Evolutionary conservation across 2,888 invertebrate species (phyloP), one percentile per base, ranked within the genome.

Genomic region (Autographa pulchrina): DNA sequence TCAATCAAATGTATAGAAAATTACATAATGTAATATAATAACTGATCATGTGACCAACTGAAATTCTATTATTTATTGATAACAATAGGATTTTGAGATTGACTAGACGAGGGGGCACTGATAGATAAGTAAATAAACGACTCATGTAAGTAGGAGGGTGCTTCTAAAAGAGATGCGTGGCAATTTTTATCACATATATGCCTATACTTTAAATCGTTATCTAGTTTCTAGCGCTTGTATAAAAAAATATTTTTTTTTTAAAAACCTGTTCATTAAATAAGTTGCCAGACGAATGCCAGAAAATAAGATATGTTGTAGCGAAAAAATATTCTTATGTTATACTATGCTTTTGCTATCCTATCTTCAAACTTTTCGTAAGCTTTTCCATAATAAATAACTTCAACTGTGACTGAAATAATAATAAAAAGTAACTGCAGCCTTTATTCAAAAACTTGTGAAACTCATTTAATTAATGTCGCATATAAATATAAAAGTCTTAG

Each of bases 401-500:
- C 8, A 54, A 54, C 20, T 20, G 54, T 54, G 3, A 54, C 54
- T 43, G 16, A 43, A 43, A 14, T 43, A 18, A 6, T 54, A 18
- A 20, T 18, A 20, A 54, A 54, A 54, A 54, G 54, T 20, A n/a
- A 54, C 18, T 56, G 54, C 54, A 56, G 1, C 25, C 20, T 56
- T 20, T 25, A 56, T 56, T 56, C 25, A 54, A 20, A 54, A 54
- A 54, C 54, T 20, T 56, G n/a, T 25, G 20, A 13, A 56, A 56
- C 48, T 65, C 18, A 69, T 61, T 63, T 32, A 74, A 60, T 56
- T 16, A 48, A 7, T 65, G 35, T 54, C 54, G 54, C 73, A 66
- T 31, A 43, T 35, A 59, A 62, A 67, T 16, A 43, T 35, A 67
- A 74, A 80, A 69, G 20, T 75, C 41, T n/a, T 60, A 67, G 8